phyloP scores from a whole-genome alignment of 2,113 vertebrate species.

The Lophotis ruficrista region DNA sequence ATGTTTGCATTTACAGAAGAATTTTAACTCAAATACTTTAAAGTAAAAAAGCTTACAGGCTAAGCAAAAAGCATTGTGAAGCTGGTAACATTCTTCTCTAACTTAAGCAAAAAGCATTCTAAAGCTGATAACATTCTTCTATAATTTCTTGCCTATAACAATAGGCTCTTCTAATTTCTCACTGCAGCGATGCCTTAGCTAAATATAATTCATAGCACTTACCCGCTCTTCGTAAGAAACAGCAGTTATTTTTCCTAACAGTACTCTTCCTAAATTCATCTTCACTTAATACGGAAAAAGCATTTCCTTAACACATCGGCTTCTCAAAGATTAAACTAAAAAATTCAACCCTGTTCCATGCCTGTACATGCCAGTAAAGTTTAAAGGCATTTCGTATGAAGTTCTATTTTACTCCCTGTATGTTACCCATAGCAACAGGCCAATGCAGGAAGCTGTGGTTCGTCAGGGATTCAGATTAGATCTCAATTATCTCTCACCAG shows the following conservation, averaged over 20 bases:
- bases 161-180: conserved; percentile 17
- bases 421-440: conserved; percentile 80
- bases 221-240: conserved; percentile 73
- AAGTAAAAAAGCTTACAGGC: conserved; percentile 10
- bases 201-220: conserved; percentile 58
- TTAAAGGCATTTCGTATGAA: conserved; percentile 74
- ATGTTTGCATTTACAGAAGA: not conserved
- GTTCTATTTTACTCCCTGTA: conserved; percentile 75
- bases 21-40: not conserved
- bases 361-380: conserved; percentile 83
- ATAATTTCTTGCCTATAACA: conserved; percentile 47
- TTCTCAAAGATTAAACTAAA: conserved; percentile 41
- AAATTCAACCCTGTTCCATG: conserved; percentile 64
- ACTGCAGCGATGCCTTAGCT: not conserved
- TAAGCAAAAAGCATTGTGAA: conserved; percentile 18
- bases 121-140: not conserved
- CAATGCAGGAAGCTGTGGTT: conserved; percentile 76
- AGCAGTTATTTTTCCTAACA: conserved; percentile 68
- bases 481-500: conserved; percentile 70
- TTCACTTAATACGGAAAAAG: conserved; percentile 58
- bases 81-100: not conserved
- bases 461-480: conserved; percentile 72
- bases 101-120: conserved; percentile 28
- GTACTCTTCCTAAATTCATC: conserved; percentile 77
- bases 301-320: conserved; percentile 33